Evolutionary conservation across 1,140 invertebrate genomes (phyloP), one percentile per base, ranked within the genome.

Genomic region (Sipha flava): DNA sequence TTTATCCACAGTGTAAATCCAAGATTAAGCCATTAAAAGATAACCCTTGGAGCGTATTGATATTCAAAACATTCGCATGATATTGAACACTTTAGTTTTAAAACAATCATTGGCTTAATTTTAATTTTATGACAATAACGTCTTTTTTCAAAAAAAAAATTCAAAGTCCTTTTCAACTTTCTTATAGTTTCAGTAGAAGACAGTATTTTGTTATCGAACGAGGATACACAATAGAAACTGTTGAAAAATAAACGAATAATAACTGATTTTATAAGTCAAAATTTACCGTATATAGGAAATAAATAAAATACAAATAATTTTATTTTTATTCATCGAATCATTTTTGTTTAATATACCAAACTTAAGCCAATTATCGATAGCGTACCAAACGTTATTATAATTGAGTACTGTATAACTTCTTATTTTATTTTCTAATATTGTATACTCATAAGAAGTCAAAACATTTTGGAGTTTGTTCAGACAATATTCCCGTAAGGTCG

Each of bases 11-110:
- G 72, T 75, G 29, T 75, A 75, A 52, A n/a, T n/a, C n/a, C n/a
- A n/a, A 75, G 34, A 54, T n/a, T 34, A 52, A 75, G 54, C n/a
- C 40, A 57, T 75, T 54, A 18, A 49, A 75, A 75, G 2, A 0
- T 6, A 18, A 37, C 29, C 23, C 14, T 1, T 23, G n/a, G 21
- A 10, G 9, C 49, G 29, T 47, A 73, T 75, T 75, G 72, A 54
- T 75, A 75, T 75, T 75, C 72, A 9, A 31, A 57, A n/a, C 49
- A 37, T 75, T 75, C 49, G 52, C 49, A 57, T 75, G 31, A 75
- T 75, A 75, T 75, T 23, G n/a, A 34, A 57, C 31, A 37, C 47
- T 54, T 54, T 34, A 75, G 31, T 75, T 40, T 0, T 37, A 52
- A 34, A 18, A 45, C 45, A 31, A 14, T 29, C 49, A n/a, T 75